These are phyloP conservation scores for Harpagoxenus sublaevis DNA, from an alignment of 2,888 invertebrate species.

Conservation along the genomic window DNA sequence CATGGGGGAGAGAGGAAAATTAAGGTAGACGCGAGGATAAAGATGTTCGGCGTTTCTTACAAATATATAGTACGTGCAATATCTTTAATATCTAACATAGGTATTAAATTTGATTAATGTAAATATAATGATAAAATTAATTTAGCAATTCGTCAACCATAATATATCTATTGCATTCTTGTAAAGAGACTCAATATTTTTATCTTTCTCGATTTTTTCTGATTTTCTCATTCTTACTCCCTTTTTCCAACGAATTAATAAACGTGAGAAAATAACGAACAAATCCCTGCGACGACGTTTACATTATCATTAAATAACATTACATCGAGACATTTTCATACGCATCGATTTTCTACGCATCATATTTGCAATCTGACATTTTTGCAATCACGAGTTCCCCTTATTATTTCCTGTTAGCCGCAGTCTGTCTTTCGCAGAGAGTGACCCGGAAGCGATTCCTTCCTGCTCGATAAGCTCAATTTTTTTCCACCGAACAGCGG, in stretches of 20 bases:
- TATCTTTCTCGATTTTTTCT: not conserved
- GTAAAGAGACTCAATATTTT: not conserved
- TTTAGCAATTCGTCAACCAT: not conserved
- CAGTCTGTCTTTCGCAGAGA: conserved; percentile 25
- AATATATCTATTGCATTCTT: not conserved
- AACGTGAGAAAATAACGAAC: not conserved
- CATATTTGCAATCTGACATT: conserved; percentile 10
- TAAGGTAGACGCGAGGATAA: not conserved
- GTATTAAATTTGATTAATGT: not conserved
- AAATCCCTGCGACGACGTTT: not conserved
- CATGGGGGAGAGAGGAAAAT: not conserved
- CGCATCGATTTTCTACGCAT: not conserved
- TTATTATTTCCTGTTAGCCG: conserved; percentile 43
- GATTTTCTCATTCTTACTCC: not conserved
- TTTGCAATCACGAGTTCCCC: conserved; percentile 23
- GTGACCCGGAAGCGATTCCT: conserved; percentile 31
- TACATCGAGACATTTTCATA: not conserved
- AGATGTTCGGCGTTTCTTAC: not conserved
- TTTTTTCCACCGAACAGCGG: conserved; percentile 55
- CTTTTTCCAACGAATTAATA: not conserved
- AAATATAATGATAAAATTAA: not conserved
- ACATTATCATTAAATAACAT: not conserved
- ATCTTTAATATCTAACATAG: not conserved
- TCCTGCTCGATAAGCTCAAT: conserved; percentile 68
- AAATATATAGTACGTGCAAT: not conserved